Conservation (phyloP, 2,888 invertebrate genomes). For the Catonia carolina region DNA sequence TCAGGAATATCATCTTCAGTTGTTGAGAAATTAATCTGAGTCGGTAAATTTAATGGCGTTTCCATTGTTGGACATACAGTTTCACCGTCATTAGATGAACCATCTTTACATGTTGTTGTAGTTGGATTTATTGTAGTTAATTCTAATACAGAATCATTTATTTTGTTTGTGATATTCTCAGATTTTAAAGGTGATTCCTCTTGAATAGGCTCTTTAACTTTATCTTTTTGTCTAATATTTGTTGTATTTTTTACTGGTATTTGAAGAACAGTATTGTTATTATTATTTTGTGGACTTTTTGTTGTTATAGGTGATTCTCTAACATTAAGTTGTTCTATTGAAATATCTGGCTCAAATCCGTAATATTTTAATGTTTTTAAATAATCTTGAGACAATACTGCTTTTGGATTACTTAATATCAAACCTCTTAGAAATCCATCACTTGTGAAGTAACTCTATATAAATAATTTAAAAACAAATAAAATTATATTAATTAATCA, state of each 20-base stretch:
- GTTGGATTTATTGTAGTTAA: slow-evolving; percentile 24
- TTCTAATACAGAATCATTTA: slow-evolving; percentile 33
- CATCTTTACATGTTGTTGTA: slow-evolving; percentile 18
- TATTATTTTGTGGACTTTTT: slow-evolving; percentile 15
- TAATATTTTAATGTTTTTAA: slow-evolving; percentile 68
- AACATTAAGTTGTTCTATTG: slow-evolving; percentile 17
- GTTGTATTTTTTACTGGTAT: slow-evolving; percentile 26
- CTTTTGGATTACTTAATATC: slow-evolving; percentile 70
- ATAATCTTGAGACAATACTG: slow-evolving; percentile 65
- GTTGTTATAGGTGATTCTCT: too few species aligned
- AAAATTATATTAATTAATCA: too few species aligned
- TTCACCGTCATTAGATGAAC: background rate
- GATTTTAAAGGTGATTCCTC: too few species aligned
- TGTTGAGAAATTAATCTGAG: slow-evolving; percentile 22
- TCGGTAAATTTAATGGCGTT: slow-evolving; percentile 7
- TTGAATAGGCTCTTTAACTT: too few species aligned
- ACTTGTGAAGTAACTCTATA: slow-evolving; percentile 74
- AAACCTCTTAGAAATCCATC: slow-evolving; percentile 77
- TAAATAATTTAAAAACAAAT: slow-evolving; percentile 34
- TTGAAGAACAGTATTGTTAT: slow-evolving; percentile 25
- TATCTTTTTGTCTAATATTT: slow-evolving; percentile 16
- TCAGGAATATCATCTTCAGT: slow-evolving; percentile 36
- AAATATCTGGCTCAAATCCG: slow-evolving; percentile 59
- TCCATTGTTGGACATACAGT: slow-evolving; percentile 15
- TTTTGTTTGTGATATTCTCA: slow-evolving; percentile 36